Conservation (phyloP, 2,113 vertebrate genomes). For the Stegostoma tigrinum region DNA sequence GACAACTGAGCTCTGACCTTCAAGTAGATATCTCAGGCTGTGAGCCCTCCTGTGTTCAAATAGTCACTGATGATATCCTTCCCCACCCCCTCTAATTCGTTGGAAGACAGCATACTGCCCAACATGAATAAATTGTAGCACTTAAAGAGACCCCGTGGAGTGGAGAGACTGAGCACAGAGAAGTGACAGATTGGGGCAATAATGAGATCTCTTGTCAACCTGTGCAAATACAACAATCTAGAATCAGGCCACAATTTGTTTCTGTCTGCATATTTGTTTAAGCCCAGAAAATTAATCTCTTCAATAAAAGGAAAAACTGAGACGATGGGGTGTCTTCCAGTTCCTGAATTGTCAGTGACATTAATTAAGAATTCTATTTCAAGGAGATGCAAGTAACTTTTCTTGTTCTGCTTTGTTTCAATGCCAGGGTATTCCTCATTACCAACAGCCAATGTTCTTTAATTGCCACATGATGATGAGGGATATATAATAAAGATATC, state of each 20-base stretch:
- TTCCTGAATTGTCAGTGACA: not conserved
- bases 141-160: too few species aligned
- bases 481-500: not conserved
- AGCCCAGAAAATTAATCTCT: not conserved
- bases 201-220: not conserved
- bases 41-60: not conserved
- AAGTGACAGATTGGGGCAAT: too few species aligned
- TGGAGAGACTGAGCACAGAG: not conserved
- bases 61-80: not conserved
- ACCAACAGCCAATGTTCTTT: not conserved
- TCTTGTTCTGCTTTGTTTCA: not conserved
- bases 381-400: not conserved
- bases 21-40: not conserved
- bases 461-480: not conserved
- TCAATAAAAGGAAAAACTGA: not conserved
- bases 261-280: not conserved
- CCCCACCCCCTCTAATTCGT: not conserved
- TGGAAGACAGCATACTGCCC: not conserved
- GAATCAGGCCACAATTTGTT: not conserved
- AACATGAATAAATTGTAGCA: not conserved
- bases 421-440: not conserved
- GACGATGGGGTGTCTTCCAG: not conserved
- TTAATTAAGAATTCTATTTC: not conserved
- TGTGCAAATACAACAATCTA: not conserved
- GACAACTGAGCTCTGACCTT: not conserved